Conservation (phyloP, 2,113 vertebrate species). For the Prolemur simus region DNA sequence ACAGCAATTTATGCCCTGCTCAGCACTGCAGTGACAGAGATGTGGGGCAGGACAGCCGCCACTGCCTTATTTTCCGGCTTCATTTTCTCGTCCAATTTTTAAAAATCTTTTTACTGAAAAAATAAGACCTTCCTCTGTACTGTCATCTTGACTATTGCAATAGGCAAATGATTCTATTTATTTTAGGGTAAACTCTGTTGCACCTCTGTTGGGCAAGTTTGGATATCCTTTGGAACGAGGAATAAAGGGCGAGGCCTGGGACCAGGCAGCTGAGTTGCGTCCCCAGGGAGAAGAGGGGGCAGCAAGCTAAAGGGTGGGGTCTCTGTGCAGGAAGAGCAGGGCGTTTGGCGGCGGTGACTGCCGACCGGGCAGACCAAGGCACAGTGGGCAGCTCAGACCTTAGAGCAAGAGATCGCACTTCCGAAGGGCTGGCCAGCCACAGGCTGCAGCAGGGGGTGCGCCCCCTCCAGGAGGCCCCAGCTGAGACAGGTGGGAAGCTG, state of each 20-base stretch:
- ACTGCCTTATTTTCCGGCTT: background rate
- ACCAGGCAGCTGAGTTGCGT: background rate
- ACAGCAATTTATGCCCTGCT: background rate
- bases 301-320: background rate
- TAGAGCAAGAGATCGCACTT: background rate
- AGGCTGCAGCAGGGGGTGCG: background rate
- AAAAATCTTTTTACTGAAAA: background rate
- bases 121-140: background rate
- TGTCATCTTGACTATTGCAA: background rate
- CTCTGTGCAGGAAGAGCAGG: fast-evolving
- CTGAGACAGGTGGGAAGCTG: background rate
- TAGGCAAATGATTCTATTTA: slow-evolving; percentile 18
- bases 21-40: background rate
- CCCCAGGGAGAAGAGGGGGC: background rate
- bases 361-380: background rate
- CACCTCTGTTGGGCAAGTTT: background rate
- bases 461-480: background rate
- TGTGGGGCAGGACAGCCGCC: background rate
- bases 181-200: background rate
- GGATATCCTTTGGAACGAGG: background rate
- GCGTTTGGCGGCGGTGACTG: background rate
- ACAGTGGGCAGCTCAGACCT: background rate
- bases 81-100: background rate
- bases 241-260: background rate
- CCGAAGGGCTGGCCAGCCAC: background rate